These are phyloP conservation scores for Antigone vipio DNA, from an alignment of 2,113 vertebrate species.

Conservation along the genomic window DNA sequence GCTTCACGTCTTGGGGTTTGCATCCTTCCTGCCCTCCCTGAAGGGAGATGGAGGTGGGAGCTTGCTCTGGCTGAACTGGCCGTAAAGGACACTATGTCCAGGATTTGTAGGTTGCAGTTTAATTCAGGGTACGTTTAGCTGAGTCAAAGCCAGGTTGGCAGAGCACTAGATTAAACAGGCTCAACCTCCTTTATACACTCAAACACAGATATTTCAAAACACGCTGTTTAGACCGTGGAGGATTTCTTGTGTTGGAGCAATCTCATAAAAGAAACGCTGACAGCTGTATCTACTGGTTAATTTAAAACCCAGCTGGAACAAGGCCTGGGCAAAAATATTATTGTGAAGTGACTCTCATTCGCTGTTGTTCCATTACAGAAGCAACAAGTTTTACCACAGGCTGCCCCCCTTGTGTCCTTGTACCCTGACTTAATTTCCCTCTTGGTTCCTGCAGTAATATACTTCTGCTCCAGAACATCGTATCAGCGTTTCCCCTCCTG, in stretches of 20 bases:
- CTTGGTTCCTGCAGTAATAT: neutral
- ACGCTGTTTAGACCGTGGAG: neutral
- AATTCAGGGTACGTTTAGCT: neutral
- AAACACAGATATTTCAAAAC: neutral
- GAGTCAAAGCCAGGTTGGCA: neutral
- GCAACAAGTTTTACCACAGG: conserved; percentile 17
- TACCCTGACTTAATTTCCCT: neutral
- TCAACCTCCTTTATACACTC: neutral
- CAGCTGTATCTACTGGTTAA: conserved; percentile 41
- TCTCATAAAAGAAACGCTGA: conserved; percentile 42
- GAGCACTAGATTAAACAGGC: neutral
- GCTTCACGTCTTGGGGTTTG: neutral
- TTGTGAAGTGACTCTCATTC: neutral
- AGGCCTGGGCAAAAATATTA: conserved; percentile 32
- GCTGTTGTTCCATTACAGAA: neutral
- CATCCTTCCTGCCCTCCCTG: neutral
- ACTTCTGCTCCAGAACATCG: neutral
- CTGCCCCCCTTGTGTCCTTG: neutral
- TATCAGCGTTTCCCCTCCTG: neutral
- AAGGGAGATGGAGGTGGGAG: neutral
- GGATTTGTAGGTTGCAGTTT: neutral
- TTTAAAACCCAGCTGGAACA: conserved; percentile 59
- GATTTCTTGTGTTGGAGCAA: conserved; percentile 24
- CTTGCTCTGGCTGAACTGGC: neutral
- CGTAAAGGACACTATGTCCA: neutral